Percentiles rank a stretch among this genome's conserved stretches.
phyloP scores from a whole-genome alignment of 2,797 vertebrate genomes.

The Lagocephalus sceleratus region DNA sequence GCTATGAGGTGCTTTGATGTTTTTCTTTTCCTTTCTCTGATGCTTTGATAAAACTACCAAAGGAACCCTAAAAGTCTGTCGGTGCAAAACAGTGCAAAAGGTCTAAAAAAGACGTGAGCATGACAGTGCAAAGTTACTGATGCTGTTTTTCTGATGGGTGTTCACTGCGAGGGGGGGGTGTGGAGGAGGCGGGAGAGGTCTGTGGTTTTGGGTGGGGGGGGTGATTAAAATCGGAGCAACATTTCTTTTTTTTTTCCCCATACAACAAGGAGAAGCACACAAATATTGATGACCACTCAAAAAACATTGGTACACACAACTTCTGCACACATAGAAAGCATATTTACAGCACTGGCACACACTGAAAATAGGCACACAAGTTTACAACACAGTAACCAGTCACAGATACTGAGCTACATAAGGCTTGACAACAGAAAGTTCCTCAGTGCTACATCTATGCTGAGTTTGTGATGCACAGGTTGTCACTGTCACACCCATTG shows the following conservation, averaged over 20 bases:
- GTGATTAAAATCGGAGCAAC: slow-evolving; percentile 59
- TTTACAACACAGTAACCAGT: slow-evolving; percentile 78
- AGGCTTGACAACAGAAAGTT: slow-evolving; percentile 77
- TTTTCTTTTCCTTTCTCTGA: slow-evolving; percentile 25
- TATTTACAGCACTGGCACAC: slow-evolving; percentile 78
- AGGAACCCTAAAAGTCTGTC: slow-evolving; percentile 67
- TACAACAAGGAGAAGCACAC: slow-evolving; percentile 69
- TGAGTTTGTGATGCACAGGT: slow-evolving; percentile 76
- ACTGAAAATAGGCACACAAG: slow-evolving; percentile 72
- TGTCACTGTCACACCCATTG: slow-evolving; percentile 73
- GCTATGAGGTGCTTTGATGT: neutral
- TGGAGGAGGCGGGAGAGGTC: neutral
- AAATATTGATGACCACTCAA: slow-evolving; percentile 69
- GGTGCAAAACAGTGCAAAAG: slow-evolving; percentile 74
- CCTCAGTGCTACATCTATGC: slow-evolving; percentile 80
- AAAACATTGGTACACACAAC: slow-evolving; percentile 74
- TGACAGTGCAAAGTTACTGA: slow-evolving; percentile 67
- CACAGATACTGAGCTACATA: slow-evolving; percentile 80
- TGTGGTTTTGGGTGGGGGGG: neutral
- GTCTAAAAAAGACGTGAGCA: slow-evolving; percentile 63
- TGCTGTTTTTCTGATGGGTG: slow-evolving; percentile 44
- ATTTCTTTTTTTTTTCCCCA: slow-evolving; percentile 55
- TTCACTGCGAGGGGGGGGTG: slow-evolving; percentile 29
- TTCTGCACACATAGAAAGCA: slow-evolving; percentile 74
- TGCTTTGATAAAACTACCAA: slow-evolving; percentile 55